A percentile compares a stretch with the other conserved stretches of the same genome.
These are phyloP conservation scores for Hesperia comma DNA, from an alignment of 2,888 invertebrate species.

Conservation along the genomic window DNA sequence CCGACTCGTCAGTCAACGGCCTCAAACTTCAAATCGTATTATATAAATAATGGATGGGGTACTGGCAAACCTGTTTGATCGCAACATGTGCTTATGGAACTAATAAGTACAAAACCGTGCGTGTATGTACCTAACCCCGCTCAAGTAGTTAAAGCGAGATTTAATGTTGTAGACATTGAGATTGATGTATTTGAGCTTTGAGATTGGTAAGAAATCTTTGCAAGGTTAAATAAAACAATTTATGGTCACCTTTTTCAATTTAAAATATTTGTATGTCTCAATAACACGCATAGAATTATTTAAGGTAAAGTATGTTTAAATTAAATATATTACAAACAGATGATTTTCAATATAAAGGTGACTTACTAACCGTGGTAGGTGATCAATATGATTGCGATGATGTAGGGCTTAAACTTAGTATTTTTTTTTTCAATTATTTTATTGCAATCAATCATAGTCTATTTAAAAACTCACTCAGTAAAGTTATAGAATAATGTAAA, in stretches of 20 bases:
- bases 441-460: too few relatives aligned
- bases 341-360: too few relatives aligned
- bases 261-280: neutral
- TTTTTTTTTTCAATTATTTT: too few relatives aligned
- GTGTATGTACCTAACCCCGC: slow-evolving; percentile 26
- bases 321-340: too few relatives aligned
- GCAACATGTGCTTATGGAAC: slow-evolving; percentile 30
- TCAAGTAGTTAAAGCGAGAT: slow-evolving; percentile 44
- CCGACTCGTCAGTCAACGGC: slow-evolving; percentile 66
- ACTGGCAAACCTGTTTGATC: slow-evolving; percentile 54
- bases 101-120: neutral
- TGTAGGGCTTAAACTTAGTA: too few relatives aligned
- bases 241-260: neutral
- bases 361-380: too few relatives aligned
- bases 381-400: too few relatives aligned
- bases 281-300: neutral
- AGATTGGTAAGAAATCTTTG: slow-evolving; percentile 22
- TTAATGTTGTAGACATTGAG: slow-evolving; percentile 33
- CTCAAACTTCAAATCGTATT: slow-evolving; percentile 45
- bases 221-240: slow-evolving; percentile 31
- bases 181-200: neutral
- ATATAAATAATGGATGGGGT: slow-evolving; percentile 67
- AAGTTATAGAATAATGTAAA: too few relatives aligned
- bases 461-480: too few relatives aligned
- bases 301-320: too few relatives aligned